Evolutionary conservation across 2,888 invertebrate species (phyloP).

Genomic region (Athalia cordata): DNA sequence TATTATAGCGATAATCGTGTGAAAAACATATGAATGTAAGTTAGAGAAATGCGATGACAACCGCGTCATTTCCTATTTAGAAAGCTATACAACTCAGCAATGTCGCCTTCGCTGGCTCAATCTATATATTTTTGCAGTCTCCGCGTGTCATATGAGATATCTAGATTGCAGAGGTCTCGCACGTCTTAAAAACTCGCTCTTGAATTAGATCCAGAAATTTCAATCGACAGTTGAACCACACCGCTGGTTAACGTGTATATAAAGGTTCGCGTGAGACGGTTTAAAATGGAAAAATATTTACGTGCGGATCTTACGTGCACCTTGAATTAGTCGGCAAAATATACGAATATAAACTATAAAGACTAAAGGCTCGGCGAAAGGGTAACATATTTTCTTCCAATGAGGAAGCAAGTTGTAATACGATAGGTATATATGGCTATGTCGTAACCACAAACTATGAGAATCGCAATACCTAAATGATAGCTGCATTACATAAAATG

Average conservation of each 20-base stretch:
- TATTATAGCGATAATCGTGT: conserved; percentile 26
- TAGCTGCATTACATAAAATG: conserved; percentile 67
- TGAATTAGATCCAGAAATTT: too few relatives aligned
- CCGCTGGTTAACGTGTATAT: too few relatives aligned
- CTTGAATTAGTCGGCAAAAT: neutral
- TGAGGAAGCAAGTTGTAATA: conserved; percentile 34
- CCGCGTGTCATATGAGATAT: too few relatives aligned
- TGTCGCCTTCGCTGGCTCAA: neutral
- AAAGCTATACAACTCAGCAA: neutral
- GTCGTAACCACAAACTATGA: conserved; percentile 34
- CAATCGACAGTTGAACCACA: too few relatives aligned
- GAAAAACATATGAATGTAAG: conserved; percentile 30
- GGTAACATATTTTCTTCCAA: conserved; percentile 21
- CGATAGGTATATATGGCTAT: neutral
- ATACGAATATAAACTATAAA: neutral
- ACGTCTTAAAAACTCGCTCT: too few relatives aligned
- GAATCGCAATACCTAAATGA: conserved; percentile 62
- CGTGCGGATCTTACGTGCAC: neutral
- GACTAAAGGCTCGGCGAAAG: neutral
- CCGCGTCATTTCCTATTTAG: conserved; percentile 41
- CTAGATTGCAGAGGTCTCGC: too few relatives aligned
- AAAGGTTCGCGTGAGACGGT: too few relatives aligned
- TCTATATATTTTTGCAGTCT: neutral
- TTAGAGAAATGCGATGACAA: conserved; percentile 41
- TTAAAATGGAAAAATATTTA: too few relatives aligned